Evolutionary conservation across 2,797 vertebrate species (phyloP).

Genomic region (Gymnothorax javanicus): DNA sequence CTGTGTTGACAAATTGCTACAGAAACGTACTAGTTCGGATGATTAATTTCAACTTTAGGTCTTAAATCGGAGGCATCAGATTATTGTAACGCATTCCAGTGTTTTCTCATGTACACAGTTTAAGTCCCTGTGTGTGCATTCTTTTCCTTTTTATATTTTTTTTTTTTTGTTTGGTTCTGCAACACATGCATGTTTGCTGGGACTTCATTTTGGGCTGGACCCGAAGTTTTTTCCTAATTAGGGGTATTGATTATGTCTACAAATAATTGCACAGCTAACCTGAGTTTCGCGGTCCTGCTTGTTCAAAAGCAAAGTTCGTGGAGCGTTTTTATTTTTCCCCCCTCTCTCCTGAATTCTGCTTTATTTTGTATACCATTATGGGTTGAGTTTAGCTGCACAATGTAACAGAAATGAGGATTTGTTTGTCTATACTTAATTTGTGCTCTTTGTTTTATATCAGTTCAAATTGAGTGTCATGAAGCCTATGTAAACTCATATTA

Average conservation of each 20-base stretch:
- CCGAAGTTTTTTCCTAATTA: conserved; percentile 47
- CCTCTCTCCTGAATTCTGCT: neutral
- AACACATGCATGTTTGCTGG: conserved; percentile 11
- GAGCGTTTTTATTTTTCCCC: neutral
- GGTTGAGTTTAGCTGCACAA: neutral
- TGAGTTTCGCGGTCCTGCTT: neutral
- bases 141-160: conserved; percentile 15
- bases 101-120: conserved; percentile 12
- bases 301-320: neutral
- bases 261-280: conserved; percentile 14
- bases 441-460: neutral
- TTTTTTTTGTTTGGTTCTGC: neutral
- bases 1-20: neutral
- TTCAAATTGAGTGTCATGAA: neutral
- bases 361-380: neutral
- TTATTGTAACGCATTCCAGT: conserved; percentile 35
- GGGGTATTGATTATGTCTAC: neutral
- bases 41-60: neutral
- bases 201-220: conserved; percentile 56
- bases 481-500: neutral
- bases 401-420: neutral
- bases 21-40: neutral
- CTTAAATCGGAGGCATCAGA: conserved; percentile 8
- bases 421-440: neutral
- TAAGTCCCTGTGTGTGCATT: neutral